phyloP scores from a whole-genome alignment of 2,888 invertebrate species.

The Asteroscopus sphinx region DNA sequence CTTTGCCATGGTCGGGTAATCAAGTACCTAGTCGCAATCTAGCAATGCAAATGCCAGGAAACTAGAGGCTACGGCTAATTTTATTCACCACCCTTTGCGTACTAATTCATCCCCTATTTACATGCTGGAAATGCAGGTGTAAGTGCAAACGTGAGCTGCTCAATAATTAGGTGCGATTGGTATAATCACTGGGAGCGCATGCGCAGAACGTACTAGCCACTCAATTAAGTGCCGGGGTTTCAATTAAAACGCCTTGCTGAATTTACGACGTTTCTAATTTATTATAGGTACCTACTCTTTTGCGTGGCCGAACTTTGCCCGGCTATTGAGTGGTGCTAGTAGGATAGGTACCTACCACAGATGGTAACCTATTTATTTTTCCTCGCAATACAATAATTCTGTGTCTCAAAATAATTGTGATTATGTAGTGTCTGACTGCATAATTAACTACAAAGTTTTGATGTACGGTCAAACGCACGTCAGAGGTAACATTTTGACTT shows the following conservation, averaged over 20 bases:
- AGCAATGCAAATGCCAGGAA: conserved; percentile 35
- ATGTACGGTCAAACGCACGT: neutral
- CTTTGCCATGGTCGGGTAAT: no score
- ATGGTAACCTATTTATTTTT: neutral
- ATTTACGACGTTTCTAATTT: conserved; percentile 85
- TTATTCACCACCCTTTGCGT: conserved; percentile 44
- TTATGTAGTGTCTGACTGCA: no score
- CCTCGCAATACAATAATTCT: neutral
- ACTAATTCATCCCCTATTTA: conserved; percentile 58
- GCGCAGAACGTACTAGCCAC: conserved; percentile 74
- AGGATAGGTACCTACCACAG: no score
- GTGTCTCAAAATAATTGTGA: no score
- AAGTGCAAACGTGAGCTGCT: conserved; percentile 67
- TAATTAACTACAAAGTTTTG: neutral
- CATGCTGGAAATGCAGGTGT: conserved; percentile 67
- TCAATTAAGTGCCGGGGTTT: conserved; percentile 86
- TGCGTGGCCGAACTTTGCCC: conserved; percentile 32
- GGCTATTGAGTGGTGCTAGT: conserved; percentile 26
- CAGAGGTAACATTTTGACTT: no score
- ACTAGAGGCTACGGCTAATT: conserved; percentile 40
- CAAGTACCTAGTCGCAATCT: no score
- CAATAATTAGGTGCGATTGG: conserved; percentile 77
- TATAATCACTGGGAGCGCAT: conserved; percentile 80
- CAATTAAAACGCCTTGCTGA: conserved; percentile 86
- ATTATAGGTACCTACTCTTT: conserved; percentile 59